Percentiles rank a stretch among this genome's conserved stretches.
Conservation (phyloP, 2,113 vertebrate species). For the Proterorhinus semilunaris region DNA sequence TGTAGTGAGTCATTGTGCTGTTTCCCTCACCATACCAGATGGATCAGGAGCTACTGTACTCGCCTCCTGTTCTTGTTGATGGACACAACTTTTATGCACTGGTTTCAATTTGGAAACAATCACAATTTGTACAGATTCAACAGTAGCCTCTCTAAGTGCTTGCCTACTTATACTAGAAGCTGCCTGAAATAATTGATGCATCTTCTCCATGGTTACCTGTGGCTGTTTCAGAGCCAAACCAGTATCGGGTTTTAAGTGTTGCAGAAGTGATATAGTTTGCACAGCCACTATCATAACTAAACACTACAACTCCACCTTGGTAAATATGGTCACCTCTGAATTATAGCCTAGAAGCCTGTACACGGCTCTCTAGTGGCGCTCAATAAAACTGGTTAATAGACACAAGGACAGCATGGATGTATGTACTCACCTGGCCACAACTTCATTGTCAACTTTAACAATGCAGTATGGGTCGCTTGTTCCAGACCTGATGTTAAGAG, state of each 20-base stretch:
- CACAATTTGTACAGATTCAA: neutral
- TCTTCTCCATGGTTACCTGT: constrained; percentile 77
- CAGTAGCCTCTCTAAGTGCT: constrained; percentile 18
- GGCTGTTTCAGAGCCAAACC: constrained; percentile 71
- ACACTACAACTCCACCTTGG: constrained; percentile 26
- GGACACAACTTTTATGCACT: constrained; percentile 1
- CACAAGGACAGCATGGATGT: neutral
- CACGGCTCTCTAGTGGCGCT: neutral
- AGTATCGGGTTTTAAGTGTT: constrained; percentile 70
- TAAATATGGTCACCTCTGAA: constrained; percentile 19
- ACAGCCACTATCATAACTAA: constrained; percentile 38
- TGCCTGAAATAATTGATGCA: constrained; percentile 75
- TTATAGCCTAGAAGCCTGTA: neutral
- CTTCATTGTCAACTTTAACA: constrained; percentile 89
- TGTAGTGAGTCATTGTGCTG: constrained; percentile 42
- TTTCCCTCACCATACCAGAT: constrained; percentile 42
- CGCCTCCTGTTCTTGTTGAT: constrained; percentile 14
- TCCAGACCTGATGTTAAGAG: constrained; percentile 75
- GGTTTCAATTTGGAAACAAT: neutral
- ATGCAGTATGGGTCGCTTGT: constrained; percentile 92
- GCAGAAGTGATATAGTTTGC: constrained; percentile 46
- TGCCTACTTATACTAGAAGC: constrained; percentile 42
- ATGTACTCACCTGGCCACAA: constrained; percentile 86
- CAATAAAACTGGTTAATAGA: neutral
- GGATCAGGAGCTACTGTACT: constrained; percentile 44